phyloP scores from a whole-genome alignment of 1,140 invertebrate genomes.

The Drosophila willistoni region DNA sequence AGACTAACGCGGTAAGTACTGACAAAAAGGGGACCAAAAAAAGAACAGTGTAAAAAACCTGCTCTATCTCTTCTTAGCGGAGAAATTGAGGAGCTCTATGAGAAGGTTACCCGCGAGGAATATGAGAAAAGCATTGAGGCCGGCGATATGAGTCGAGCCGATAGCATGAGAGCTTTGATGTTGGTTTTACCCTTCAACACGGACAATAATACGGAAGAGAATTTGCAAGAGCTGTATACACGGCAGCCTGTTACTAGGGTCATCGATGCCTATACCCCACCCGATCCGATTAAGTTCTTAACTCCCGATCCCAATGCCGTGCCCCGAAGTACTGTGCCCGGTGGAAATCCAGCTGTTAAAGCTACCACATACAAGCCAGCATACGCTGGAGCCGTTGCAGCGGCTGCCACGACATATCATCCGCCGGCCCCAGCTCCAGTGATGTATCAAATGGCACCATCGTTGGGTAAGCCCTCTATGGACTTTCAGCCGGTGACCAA shows the following conservation, averaged over 20 bases:
- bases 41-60: not conserved
- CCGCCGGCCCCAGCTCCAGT: slow-evolving; percentile 63
- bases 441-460: slow-evolving; percentile 57
- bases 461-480: slow-evolving; percentile 44
- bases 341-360: slow-evolving; percentile 60
- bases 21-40: too few species aligned
- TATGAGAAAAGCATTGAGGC: slow-evolving; percentile 75
- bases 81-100: slow-evolving; percentile 85
- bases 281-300: slow-evolving; percentile 71
- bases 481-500: slow-evolving; percentile 63
- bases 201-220: slow-evolving; percentile 82
- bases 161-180: slow-evolving; percentile 85
- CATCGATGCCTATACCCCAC: slow-evolving; percentile 72
- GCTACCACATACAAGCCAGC: slow-evolving; percentile 79
- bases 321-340: slow-evolving; percentile 49
- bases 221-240: slow-evolving; percentile 81
- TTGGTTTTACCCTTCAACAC: slow-evolving; percentile 85
- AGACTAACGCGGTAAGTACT: slow-evolving; percentile 82
- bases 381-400: slow-evolving; percentile 31
- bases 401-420: slow-evolving; percentile 78
- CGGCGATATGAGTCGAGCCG: slow-evolving; percentile 82
- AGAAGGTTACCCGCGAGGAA: slow-evolving; percentile 84
- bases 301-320: slow-evolving; percentile 66
- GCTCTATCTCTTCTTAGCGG: slow-evolving; percentile 53
- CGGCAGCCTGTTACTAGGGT: slow-evolving; percentile 77